A percentile compares a stretch with the other conserved stretches of the same genome.
Conservation (phyloP, 2,888 invertebrate genomes). For the Melieria crassipennis region DNA sequence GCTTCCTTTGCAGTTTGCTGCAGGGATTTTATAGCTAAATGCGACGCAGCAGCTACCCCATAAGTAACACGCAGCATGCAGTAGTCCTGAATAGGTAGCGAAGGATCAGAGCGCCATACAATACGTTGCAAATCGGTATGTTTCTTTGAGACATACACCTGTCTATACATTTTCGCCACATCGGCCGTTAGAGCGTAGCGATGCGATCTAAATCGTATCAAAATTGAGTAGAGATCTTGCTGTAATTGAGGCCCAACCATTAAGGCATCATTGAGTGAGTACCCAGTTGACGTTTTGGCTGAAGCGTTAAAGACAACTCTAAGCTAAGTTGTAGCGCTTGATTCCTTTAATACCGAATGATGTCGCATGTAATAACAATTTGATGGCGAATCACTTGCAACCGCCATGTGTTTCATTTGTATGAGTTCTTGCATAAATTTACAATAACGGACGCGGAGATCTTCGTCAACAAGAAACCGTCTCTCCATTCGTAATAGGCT, state of each 20-base stretch:
- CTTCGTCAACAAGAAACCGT: not conserved
- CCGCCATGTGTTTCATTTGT: conserved; percentile 17
- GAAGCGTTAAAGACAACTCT: conserved; percentile 8
- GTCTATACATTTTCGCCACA: conserved; percentile 1
- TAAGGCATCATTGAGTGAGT: conserved; percentile 19
- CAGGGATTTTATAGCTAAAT: no score
- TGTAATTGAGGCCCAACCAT: conserved; percentile 17
- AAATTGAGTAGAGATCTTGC: conserved; percentile 10
- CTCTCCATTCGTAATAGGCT: conserved; percentile 16
- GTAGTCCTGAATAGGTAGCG: no score
- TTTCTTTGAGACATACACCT: not conserved
- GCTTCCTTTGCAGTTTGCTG: no score
- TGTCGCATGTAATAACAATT: conserved; percentile 1
- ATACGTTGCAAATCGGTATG: no score
- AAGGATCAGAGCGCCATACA: no score
- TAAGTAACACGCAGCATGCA: no score
- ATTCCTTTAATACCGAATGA: not conserved
- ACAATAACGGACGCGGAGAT: conserved; percentile 2
- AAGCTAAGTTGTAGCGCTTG: not conserved
- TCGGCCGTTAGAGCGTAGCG: conserved; percentile 23
- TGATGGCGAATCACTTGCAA: not conserved
- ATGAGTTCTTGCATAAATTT: conserved; percentile 17
- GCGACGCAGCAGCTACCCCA: no score
- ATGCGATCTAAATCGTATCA: conserved; percentile 22
- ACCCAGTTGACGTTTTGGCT: not conserved